These are phyloP conservation scores for Drosophila sechellia DNA, from an alignment of 1,140 invertebrate genomes.

Conservation along the genomic window DNA sequence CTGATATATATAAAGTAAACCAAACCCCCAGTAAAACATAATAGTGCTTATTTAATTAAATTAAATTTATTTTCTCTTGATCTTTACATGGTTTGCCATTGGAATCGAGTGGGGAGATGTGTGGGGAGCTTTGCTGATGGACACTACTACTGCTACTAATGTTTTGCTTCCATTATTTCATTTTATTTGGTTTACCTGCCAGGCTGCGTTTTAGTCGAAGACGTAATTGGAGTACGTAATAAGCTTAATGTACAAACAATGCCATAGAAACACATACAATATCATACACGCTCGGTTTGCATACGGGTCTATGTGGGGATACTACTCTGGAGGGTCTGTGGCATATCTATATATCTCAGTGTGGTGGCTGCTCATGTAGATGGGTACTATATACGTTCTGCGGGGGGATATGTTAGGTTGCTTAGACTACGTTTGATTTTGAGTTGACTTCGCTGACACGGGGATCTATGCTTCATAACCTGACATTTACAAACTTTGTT, in stretches of 20 bases:
- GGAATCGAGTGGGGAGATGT: constrained; percentile 33
- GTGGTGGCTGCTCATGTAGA: constrained; percentile 40
- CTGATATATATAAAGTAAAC: too few relatives aligned
- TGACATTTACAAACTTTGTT: constrained; percentile 50
- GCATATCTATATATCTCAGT: constrained; percentile 52
- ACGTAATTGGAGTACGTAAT: constrained; percentile 67
- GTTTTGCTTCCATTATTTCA: constrained; percentile 13
- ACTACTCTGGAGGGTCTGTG: constrained; percentile 17
- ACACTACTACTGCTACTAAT: constrained; percentile 70
- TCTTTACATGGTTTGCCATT: constrained; percentile 68
- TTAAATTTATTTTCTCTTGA: constrained; percentile 75
- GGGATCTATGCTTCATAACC: constrained; percentile 36
- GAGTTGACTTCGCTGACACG: constrained; percentile 27
- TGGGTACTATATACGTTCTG: constrained; percentile 31
- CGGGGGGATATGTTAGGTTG: constrained; percentile 77
- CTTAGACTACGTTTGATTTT: constrained; percentile 68
- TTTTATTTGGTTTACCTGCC: neutral
- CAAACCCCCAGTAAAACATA: neutral
- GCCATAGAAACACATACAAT: constrained; percentile 54
- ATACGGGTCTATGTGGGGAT: constrained; percentile 21
- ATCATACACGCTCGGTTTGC: constrained; percentile 40
- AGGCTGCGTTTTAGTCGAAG: constrained; percentile 42
- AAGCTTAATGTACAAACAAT: constrained; percentile 64
- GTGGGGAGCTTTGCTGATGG: constrained; percentile 62
- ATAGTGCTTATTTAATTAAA: constrained; percentile 45